Evolutionary conservation across 2,113 vertebrate genomes (phyloP).

Genomic region (Cephalopterus ornatus): DNA sequence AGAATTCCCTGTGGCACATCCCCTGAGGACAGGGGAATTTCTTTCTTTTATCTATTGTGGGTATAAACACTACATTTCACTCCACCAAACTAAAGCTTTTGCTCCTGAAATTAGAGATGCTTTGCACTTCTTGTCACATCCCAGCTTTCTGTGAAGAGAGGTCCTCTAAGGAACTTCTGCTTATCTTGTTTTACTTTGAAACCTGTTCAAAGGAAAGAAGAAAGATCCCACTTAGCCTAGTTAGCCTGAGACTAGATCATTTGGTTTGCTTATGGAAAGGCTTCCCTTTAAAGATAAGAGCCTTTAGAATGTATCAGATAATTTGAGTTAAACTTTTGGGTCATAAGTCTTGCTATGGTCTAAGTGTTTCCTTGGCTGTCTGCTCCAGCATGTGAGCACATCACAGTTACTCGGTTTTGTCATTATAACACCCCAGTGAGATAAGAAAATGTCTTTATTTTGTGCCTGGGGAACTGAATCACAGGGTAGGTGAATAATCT

Average conservation of each 20-base stretch:
- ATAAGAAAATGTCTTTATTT: slow-evolving; percentile 48
- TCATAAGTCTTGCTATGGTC: background rate
- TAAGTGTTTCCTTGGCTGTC: slow-evolving; percentile 31
- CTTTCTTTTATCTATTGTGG: slow-evolving; percentile 63
- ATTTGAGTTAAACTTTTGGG: slow-evolving; percentile 50
- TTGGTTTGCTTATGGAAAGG: slow-evolving; percentile 54
- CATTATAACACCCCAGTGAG: slow-evolving; percentile 3
- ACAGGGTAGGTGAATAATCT: slow-evolving; percentile 3
- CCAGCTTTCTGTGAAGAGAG: slow-evolving; percentile 51
- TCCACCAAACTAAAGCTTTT: slow-evolving; percentile 45
- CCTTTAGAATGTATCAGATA: slow-evolving; percentile 55
- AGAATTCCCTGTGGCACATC: background rate
- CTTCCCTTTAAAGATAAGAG: slow-evolving; percentile 57
- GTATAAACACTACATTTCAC: slow-evolving; percentile 42
- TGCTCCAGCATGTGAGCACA: background rate
- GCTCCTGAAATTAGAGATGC: slow-evolving; percentile 54
- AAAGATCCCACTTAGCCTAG: slow-evolving; percentile 60
- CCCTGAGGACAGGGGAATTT: background rate
- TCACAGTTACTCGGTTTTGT: slow-evolving; percentile 46
- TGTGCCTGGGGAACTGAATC: background rate
- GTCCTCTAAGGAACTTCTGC: slow-evolving; percentile 64
- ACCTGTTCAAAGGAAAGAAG: slow-evolving; percentile 69
- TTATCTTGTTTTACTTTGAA: slow-evolving; percentile 79
- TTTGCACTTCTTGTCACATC: slow-evolving; percentile 60
- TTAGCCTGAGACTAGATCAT: slow-evolving; percentile 25